Evolutionary conservation across 2,797 vertebrate genomes (phyloP).

Genomic region (Lacerta bilineata): DNA sequence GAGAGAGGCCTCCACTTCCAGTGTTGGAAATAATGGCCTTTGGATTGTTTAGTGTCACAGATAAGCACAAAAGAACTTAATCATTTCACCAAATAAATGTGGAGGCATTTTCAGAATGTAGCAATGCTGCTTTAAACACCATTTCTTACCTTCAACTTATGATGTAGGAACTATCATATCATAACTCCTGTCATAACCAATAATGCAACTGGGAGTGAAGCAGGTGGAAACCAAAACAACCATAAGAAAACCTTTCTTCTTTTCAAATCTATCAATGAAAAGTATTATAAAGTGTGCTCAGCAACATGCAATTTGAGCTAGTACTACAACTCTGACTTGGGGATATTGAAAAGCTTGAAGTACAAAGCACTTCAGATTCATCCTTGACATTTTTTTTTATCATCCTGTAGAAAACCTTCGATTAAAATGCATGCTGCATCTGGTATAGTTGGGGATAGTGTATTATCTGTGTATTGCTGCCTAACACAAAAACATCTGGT

Average conservation of each 20-base stretch:
- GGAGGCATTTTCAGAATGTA: conserved; percentile 7
- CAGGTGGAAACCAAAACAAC: neutral
- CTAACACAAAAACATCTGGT: neutral
- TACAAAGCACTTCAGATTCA: neutral
- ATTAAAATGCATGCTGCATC: neutral
- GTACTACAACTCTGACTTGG: neutral
- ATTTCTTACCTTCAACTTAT: neutral
- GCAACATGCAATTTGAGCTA: accelerated
- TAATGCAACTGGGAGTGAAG: conserved; percentile 3
- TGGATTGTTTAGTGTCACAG: neutral
- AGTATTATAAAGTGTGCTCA: accelerated
- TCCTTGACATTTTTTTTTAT: neutral
- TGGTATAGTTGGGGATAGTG: neutral
- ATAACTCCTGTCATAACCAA: conserved; percentile 29
- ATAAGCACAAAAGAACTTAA: neutral
- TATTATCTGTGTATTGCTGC: neutral
- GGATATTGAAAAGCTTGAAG: neutral
- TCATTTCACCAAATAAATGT: neutral
- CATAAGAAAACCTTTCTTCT: neutral
- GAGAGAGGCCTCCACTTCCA: neutral
- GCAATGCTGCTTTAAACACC: neutral
- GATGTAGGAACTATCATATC: neutral
- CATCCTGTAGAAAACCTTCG: conserved; percentile 3
- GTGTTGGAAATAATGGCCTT: neutral
- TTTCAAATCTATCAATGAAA: neutral